Evolutionary conservation across 2,888 invertebrate species (phyloP), one percentile per base, ranked within the genome.

Genomic region (Thereva unica): DNA sequence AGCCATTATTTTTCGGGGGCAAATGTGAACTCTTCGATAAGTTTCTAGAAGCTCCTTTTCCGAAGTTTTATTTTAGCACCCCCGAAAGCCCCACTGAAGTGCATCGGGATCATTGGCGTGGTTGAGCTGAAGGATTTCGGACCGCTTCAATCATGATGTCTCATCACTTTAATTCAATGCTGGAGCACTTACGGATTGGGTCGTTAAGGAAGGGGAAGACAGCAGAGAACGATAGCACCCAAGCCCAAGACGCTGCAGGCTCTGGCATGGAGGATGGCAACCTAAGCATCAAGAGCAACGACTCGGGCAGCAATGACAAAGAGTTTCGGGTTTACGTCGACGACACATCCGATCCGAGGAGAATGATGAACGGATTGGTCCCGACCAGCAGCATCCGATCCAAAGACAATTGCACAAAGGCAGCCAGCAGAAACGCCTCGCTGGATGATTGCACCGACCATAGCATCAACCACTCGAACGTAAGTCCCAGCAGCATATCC

Each of bases 91-190:
- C 23, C 23, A 23, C 23, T 23, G 23, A 23, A 23, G 23, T 23
- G 23, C 23, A 23, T 23, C 23, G 23, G 23, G 1, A 23, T 23
- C 23, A 23, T 23, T 23, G 23, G 23, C 23, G 23, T 23, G 23
- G 23, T 23, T 23, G 23, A 23, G 23, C 23, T 23, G 23, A 23
- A 23, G 23, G 23, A 23, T 23, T 23, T 23, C 1, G 2, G 2
- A 23, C 23, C 23, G 23, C 23, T 23, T 23, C 23, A 23, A 23
- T 23, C 75, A 78, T 76, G 73, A 79, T 79, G 79, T 79, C 79
- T 71, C 78, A 78, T 71, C 79, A 80, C 71, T 78, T 80, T 70
- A 75, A 77, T 68, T 77, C 80, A 73, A 78, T 80, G 76, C 70
- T 80, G 63, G 79, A 79, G 71, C 80, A 80, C 71, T 74, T 80